Evolutionary conservation across 2,797 vertebrate species (phyloP).

Genomic region (Neostethus bicornis): DNA sequence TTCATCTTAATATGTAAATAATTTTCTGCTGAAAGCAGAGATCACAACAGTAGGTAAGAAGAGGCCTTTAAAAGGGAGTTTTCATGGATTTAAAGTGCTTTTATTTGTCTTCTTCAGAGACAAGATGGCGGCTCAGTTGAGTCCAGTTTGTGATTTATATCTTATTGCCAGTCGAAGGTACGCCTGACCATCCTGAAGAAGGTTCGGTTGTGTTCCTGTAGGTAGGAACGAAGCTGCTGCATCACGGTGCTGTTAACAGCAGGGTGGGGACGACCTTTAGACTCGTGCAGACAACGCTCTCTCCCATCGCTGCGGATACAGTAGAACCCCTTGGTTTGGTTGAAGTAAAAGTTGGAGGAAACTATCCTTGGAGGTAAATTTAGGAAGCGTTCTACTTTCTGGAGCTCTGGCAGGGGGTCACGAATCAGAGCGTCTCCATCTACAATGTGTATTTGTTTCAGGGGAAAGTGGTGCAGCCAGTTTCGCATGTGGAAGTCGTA

Average conservation of each 20-base stretch:
- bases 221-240: constrained; percentile 88
- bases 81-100: constrained; percentile 69
- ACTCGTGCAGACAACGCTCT: constrained; percentile 93
- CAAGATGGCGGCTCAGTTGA: constrained; percentile 38
- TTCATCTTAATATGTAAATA: constrained; percentile 54
- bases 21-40: constrained; percentile 63
- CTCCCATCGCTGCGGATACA: constrained; percentile 91
- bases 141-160: constrained; percentile 15
- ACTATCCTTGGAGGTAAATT: constrained; percentile 88
- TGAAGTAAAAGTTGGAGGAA: constrained; percentile 95
- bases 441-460: constrained; percentile 93
- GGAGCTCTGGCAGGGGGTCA: constrained; percentile 88
- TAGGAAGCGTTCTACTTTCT: constrained; percentile 91
- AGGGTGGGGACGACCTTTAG: constrained; percentile 92
- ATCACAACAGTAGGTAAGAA: constrained; percentile 58
- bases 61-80: constrained; percentile 49
- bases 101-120: constrained; percentile 34
- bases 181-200: constrained; percentile 93
- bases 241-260: constrained; percentile 88
- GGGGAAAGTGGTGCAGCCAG: constrained; percentile 90
- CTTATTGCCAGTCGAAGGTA: constrained; percentile 91
- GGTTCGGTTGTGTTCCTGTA: constrained; percentile 90
- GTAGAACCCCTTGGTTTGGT: constrained; percentile 96
- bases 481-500: constrained; percentile 93
- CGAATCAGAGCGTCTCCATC: constrained; percentile 91